Percentiles rank a stretch among this genome's conserved stretches.
Evolutionary conservation across 2,113 vertebrate species (phyloP).

Genomic region (Petrocephalus zakoni): DNA sequence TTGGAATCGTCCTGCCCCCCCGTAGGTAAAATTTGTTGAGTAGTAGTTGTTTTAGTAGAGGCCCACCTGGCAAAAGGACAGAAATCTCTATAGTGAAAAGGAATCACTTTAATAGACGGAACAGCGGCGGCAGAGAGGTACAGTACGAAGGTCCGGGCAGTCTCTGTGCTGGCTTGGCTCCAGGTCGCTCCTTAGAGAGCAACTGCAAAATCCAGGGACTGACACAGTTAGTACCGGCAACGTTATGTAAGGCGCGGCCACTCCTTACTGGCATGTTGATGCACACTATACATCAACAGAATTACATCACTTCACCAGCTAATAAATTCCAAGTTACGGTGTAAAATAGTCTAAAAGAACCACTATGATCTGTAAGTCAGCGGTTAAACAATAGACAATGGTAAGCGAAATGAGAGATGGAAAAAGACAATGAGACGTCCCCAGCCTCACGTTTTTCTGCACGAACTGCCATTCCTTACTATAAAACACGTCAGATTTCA

Average conservation of each 20-base stretch:
- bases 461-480: not conserved
- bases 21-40: not conserved
- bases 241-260: not conserved
- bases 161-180: not conserved
- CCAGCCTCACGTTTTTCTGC: not conserved
- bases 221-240: not conserved
- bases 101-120: not conserved
- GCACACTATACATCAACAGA: not conserved
- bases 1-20: not conserved
- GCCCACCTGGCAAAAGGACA: not conserved
- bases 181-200: not conserved
- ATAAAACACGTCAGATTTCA: not conserved
- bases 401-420: not conserved
- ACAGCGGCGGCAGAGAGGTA: not conserved
- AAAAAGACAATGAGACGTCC: not conserved
- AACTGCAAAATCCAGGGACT: not conserved
- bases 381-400: not conserved
- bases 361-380: not conserved
- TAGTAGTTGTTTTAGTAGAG: no score
- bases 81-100: not conserved
- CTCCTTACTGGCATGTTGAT: not conserved
- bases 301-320: not conserved
- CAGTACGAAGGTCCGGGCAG: not conserved
- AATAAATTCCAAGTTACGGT: not conserved
- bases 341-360: not conserved